Evolutionary conservation across 1,140 invertebrate species (phyloP), one percentile per base, ranked within the genome.

Genomic region (Macrostomum lignano): DNA sequence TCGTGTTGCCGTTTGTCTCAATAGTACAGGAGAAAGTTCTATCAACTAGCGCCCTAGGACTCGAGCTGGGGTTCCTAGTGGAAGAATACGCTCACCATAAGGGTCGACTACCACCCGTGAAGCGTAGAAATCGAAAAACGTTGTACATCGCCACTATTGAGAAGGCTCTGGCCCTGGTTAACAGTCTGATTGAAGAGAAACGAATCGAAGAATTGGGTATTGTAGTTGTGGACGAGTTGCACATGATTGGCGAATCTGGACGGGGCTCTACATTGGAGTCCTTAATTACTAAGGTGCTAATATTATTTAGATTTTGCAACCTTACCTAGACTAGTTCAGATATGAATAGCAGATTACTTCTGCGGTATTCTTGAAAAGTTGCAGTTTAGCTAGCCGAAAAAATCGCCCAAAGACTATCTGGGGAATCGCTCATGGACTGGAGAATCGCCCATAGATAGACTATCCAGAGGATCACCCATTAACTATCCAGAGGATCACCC

Each of bases 1-100:
- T 93, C 42, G 67, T 93, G 43, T 53, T 94, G 21, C 84, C 84
- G 1, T 93, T 73, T 64, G 75, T 91, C 23, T 73, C 82, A 6
- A 73, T 94, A 45, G 84, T 91, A 3, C 81, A 93, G 52, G 84
- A 94, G 61, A 93, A 93, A 63, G n/a, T n/a, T n/a, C n/a, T n/a
- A n/a, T n/a, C n/a, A n/a, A n/a, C n/a, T n/a, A n/a, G n/a, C n/a
- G n/a, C n/a, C n/a, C n/a, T n/a, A n/a, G n/a, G n/a, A n/a, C n/a
- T 79, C 11, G 67, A 71, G 39, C 44, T 88, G 33, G 67, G 72
- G 34, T 91, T 93, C 54, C 51, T 77, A 40, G 64, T 93, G 1
- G 82, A 93, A 57, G 82, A 94, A 52, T 94, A 91, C 65, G 79
- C 82, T 3, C 74, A 68, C 14, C 72, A 70, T 26, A 79, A 75